Conservation (phyloP, 2,888 invertebrate species). For the Rutpela maculata region DNA sequence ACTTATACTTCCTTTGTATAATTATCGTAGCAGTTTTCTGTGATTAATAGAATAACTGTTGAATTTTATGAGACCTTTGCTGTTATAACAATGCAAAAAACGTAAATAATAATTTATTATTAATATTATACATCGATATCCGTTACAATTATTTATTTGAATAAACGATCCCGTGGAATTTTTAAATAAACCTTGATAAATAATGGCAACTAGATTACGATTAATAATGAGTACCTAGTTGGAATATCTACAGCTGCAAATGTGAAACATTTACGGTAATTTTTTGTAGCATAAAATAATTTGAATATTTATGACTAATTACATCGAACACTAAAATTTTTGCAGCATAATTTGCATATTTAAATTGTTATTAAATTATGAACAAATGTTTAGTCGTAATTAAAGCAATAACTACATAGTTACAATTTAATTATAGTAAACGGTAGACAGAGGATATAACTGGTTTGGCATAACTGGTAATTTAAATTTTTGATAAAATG, state of each 20-base stretch:
- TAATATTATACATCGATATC: conserved; percentile 26
- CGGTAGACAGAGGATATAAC: background rate
- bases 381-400: background rate
- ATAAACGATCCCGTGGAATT: conserved; percentile 20
- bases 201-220: conserved; percentile 10
- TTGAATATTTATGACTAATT: background rate
- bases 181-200: conserved; percentile 1
- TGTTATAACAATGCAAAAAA: conserved; percentile 15
- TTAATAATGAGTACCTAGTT: background rate
- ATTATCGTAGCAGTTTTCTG: conserved; percentile 41
- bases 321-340: background rate
- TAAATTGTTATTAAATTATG: background rate
- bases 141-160: conserved; percentile 38
- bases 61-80: conserved; percentile 15
- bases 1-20: conserved; percentile 41
- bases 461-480: no score
- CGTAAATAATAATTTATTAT: conserved; percentile 18
- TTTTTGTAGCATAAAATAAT: background rate
- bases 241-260: background rate
- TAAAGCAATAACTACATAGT: background rate
- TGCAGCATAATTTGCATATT: background rate
- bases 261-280: background rate
- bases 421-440: background rate
- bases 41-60: conserved; percentile 47
- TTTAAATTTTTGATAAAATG: no score